Evolutionary conservation across 1,140 invertebrate genomes (phyloP), one percentile per base, ranked within the genome.

Genomic region (Chironomus tepperi): DNA sequence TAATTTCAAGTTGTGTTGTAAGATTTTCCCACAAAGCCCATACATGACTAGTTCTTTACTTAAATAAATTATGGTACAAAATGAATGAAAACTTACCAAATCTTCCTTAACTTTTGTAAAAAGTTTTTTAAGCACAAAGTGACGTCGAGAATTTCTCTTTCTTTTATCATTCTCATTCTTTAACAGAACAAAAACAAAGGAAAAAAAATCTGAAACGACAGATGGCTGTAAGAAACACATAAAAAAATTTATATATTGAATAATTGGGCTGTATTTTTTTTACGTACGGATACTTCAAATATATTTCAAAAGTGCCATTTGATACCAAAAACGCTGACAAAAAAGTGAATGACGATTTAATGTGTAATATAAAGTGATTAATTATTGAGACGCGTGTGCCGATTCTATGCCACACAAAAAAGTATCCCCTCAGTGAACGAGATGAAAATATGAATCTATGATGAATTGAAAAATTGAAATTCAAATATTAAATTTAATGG

Each of bases 221-320:
- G 24, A 34, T 34, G 24, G 24, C 24, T 34, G 24, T 2, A 34
- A 5, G 24, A 34, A 34, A 5, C 5, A 5, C 5, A 34, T 34
- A 34, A 34, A 34, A 2, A 1, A 3, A 12, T 57, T n/a, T 57
- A 57, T 57, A 15, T n/a, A 15, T 57, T 57, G 47, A 57, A 57
- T 57, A 57, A 57, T 57, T 57, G 47, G n/a, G 47, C n/a, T n/a
- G n/a, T n/a, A n/a, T n/a, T 57, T 57, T 57, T 57, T 57, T 57
- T 57, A 57, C 12, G 47, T 15, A 57, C 47, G n/a, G 12, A 57
- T 57, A 57, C 12, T 57, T 12, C 12, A 34, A 34, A 34, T 57
- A 15, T 57, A n/a, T 57, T 12, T 57, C 12, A 12, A 15, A 12
- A 57, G 12, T n/a, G 47, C 3, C 47, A 34, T 34, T 34, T 57